A percentile compares a stretch with the other conserved stretches of the same genome.
These are phyloP conservation scores for Drosophila algonquin DNA, from an alignment of 2,888 invertebrate species.

Conservation along the genomic window DNA sequence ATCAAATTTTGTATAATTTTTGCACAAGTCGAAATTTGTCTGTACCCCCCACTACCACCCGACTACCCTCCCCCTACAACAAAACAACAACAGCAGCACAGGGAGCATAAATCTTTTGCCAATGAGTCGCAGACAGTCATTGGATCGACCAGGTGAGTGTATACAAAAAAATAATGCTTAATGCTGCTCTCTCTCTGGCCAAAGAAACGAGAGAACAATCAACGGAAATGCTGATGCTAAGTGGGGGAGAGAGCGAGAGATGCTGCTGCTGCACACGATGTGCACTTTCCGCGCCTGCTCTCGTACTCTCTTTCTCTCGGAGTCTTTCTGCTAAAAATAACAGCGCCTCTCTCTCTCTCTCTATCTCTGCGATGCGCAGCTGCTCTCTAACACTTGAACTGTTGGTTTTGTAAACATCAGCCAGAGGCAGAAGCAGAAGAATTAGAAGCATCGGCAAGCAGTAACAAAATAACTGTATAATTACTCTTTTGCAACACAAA, in stretches of 20 bases:
- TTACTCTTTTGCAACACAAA: slow-evolving; percentile 19
- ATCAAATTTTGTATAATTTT: slow-evolving; percentile 61
- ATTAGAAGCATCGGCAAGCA: slow-evolving; percentile 17
- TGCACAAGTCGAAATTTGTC: slow-evolving; percentile 60
- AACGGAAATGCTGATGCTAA: slow-evolving; percentile 24
- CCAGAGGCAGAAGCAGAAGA: not conserved
- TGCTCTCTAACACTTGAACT: slow-evolving; percentile 58
- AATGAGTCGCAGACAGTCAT: slow-evolving; percentile 81
- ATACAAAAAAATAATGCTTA: slow-evolving; percentile 11
- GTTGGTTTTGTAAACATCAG: slow-evolving; percentile 56
- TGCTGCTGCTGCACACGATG: slow-evolving; percentile 66
- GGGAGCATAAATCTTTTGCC: slow-evolving; percentile 75
- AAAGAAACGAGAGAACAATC: slow-evolving; percentile 12
- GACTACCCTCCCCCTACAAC: slow-evolving; percentile 8
- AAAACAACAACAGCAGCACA: slow-evolving; percentile 54
- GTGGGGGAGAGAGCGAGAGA: slow-evolving; percentile 35
- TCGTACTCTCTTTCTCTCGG: slow-evolving; percentile 53
- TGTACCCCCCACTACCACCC: slow-evolving; percentile 54
- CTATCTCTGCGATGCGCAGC: slow-evolving; percentile 73
- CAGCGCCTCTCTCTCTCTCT: slow-evolving; percentile 45
- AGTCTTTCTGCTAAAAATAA: slow-evolving; percentile 63
- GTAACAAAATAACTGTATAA: slow-evolving; percentile 32
- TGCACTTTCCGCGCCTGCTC: slow-evolving; percentile 70
- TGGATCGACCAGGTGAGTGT: slow-evolving; percentile 80
- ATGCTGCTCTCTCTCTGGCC: not conserved